These are phyloP conservation scores for Oligia latruncula DNA, from an alignment of 2,888 invertebrate species.

Conservation along the genomic window DNA sequence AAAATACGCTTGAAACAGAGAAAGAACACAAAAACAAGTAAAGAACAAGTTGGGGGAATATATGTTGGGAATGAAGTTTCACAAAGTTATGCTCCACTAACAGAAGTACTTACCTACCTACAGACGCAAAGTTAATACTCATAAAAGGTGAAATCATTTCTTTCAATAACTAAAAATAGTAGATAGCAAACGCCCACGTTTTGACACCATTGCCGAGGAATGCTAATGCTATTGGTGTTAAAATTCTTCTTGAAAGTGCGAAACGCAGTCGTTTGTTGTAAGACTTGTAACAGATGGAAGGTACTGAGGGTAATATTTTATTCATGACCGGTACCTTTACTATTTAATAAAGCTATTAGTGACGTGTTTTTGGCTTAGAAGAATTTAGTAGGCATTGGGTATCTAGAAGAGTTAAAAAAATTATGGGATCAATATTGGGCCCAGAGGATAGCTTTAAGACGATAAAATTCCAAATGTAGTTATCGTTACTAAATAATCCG, in stretches of 20 bases:
- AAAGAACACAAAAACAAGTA: too few relatives aligned
- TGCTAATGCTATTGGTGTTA: constrained; percentile 43
- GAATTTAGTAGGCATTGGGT: too few relatives aligned
- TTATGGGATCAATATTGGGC: neutral
- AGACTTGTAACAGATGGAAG: constrained; percentile 28
- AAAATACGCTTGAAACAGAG: too few relatives aligned
- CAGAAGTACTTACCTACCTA: neutral
- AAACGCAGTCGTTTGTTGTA: constrained; percentile 37
- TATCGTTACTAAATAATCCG: neutral
- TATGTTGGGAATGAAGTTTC: neutral
- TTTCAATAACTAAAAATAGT: constrained; percentile 26
- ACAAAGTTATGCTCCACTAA: neutral
- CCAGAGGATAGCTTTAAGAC: neutral
- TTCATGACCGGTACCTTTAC: constrained; percentile 2
- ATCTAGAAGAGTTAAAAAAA: neutral
- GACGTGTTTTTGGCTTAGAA: neutral
- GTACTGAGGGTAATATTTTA: constrained; percentile 20
- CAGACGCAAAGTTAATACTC: neutral
- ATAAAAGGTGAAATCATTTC: constrained; percentile 16
- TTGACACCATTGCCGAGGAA: constrained; percentile 40
- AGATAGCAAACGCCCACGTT: constrained; percentile 31
- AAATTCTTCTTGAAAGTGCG: constrained; percentile 40
- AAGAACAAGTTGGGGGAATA: too few relatives aligned
- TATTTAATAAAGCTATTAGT: neutral
- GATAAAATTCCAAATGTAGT: neutral